Percentiles rank a stretch among this genome's conserved stretches.
phyloP scores from a whole-genome alignment of 1,140 invertebrate species.

The Gryon sp. region DNA sequence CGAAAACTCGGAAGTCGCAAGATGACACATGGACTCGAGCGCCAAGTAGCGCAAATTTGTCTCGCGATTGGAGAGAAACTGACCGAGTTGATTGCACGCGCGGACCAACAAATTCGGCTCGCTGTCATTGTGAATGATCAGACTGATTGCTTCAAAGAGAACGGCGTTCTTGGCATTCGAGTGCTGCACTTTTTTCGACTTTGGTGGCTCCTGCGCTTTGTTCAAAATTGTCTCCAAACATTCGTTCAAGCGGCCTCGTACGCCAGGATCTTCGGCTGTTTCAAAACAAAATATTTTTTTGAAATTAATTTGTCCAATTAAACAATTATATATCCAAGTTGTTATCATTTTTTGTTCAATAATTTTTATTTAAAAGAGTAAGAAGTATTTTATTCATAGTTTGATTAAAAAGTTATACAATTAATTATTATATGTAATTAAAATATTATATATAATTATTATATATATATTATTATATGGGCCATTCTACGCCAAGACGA shows the following conservation, averaged over 20 bases:
- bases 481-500: no score
- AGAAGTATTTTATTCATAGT: no score
- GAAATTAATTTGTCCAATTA: no score
- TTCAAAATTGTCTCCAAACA: slow-evolving; percentile 99
- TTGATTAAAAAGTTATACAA: no score
- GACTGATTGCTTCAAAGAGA: slow-evolving; percentile 99
- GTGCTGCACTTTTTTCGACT: slow-evolving; percentile 99
- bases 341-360: no score
- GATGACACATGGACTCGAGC: slow-evolving; percentile 99
- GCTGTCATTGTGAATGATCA: slow-evolving; percentile 99
- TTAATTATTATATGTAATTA: no score
- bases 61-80: slow-evolving; percentile 98
- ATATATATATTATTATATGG: no score
- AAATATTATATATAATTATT: no score
- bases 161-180: slow-evolving; percentile 99
- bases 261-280: slow-evolving; percentile 94
- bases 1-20: slow-evolving; percentile 99
- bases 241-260: slow-evolving; percentile 96
- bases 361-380: no score
- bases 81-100: slow-evolving; percentile 99
- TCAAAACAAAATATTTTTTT: slow-evolving; percentile 22
- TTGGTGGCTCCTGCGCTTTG: slow-evolving; percentile 99
- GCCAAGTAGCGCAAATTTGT: slow-evolving; percentile 99
- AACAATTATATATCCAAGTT: no score
- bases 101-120: slow-evolving; percentile 98